Evolutionary conservation across 2,888 invertebrate species (phyloP), one percentile per base, ranked within the genome.

Genomic region (Terebella lapidaria): DNA sequence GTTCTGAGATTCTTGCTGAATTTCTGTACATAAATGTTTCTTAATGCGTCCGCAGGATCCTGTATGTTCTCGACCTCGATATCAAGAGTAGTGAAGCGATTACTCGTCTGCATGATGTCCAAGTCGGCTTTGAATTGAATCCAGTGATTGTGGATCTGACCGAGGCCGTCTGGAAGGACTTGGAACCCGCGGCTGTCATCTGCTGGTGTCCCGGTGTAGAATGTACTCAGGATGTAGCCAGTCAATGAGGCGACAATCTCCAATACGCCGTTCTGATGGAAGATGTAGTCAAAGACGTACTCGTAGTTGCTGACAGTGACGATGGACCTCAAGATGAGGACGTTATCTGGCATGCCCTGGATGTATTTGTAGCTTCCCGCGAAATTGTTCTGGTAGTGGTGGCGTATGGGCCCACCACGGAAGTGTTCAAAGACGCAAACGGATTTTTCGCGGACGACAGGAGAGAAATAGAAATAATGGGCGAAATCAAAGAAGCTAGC

Each of bases 341-440:
- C 66, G 56, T 72, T 68, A 56, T 71, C 72, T 1, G 70, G 68
- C 35, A 35, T 35, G 35, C 10, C 35, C 18, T 35, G 35, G 35
- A 10, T 18, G 35, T 35, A 35, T 18, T 35, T 10, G 35, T 15
- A 35, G 35, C 35, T 18, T 10, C 35, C 35, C 35, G 10, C 35
- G 10, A 18, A 18, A 18, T 15, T 18, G 18, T 15, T 15, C 35
- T 35, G 35, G 35, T 10, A 10, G 35, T 35, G 35, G 35, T 18
- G 35, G 10, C 35, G 35, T 3, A 77, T 64, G 1, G 77, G 74
- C 20, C 65, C 64, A 3, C 69, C 73, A 4, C 68, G 70, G 60
- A 72, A 70, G 30, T 68, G 68, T 58, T 77, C 77, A 52, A 75
- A 77, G 5, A 77, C 56, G 62, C 77, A 77, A 27, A 70, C 70